A percentile compares a stretch with the other conserved stretches of the same genome.
Evolutionary conservation across 2,888 invertebrate species (phyloP).

Genomic region (Melangyna quadrimaculata): DNA sequence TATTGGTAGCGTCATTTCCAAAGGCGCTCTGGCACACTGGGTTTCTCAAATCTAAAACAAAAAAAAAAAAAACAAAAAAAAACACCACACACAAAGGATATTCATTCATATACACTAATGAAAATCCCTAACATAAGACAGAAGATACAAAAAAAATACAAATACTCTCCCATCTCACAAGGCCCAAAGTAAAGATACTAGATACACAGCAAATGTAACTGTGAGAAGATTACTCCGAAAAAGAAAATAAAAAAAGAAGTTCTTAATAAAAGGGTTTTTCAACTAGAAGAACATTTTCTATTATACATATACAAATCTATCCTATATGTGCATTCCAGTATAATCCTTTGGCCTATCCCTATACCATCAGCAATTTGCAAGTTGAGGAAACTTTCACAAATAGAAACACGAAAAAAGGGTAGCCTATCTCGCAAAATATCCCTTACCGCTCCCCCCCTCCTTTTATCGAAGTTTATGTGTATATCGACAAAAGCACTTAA

Average conservation of each 20-base stretch:
- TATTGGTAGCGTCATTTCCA: slow-evolving; percentile 16
- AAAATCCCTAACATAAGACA: slow-evolving; percentile 28
- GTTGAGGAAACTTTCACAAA: slow-evolving; percentile 7
- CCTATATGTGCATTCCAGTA: not conserved
- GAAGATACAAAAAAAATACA: not conserved
- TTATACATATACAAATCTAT: not conserved
- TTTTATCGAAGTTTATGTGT: slow-evolving; percentile 36
- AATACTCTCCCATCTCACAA: not conserved
- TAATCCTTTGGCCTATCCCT: slow-evolving; percentile 10
- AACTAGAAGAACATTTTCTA: not conserved
- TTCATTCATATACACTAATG: slow-evolving; percentile 46
- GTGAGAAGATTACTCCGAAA: slow-evolving; percentile 29
- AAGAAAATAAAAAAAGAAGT: slow-evolving; percentile 25
- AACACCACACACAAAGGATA: slow-evolving; percentile 39
- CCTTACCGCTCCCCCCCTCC: not conserved
- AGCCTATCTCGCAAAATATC: not conserved
- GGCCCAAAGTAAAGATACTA: not conserved
- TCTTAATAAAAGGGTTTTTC: slow-evolving; percentile 28
- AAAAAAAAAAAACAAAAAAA: not conserved
- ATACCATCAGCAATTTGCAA: not conserved
- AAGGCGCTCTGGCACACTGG: slow-evolving; percentile 15
- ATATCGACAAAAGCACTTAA: slow-evolving; percentile 69
- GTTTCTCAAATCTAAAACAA: slow-evolving; percentile 7
- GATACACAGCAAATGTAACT: slow-evolving; percentile 20
- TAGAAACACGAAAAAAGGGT: slow-evolving; percentile 5